Conservation (phyloP, 2,888 invertebrate species). For the Mesoligia furuncula region DNA sequence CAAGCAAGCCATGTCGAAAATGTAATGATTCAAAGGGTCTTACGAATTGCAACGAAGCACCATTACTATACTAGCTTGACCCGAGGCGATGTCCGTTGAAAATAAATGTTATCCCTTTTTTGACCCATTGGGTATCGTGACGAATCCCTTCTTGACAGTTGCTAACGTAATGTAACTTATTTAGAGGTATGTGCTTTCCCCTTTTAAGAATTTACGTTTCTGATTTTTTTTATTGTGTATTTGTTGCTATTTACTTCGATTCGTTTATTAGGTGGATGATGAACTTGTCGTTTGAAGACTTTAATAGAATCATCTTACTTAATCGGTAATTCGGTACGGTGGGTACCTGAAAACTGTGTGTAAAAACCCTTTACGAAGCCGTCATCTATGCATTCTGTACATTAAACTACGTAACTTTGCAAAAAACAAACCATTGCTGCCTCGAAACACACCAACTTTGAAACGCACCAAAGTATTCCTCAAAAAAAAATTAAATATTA, state of each 20-base stretch:
- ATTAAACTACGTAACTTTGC: neutral
- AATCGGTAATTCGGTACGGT: too few relatives aligned
- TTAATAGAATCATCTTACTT: neutral
- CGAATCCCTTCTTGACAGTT: conserved; percentile 9
- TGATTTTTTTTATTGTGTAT: neutral
- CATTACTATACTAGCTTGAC: conserved; percentile 49
- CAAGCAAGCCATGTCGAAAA: conserved; percentile 57
- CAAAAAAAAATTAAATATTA: too few relatives aligned
- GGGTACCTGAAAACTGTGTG: too few relatives aligned
- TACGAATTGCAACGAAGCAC: conserved; percentile 61
- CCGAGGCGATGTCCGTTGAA: conserved; percentile 31
- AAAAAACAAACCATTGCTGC: neutral
- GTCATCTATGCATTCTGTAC: neutral
- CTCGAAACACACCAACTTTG: too few relatives aligned
- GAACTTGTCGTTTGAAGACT: neutral
- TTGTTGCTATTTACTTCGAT: neutral
- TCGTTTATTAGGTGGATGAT: neutral
- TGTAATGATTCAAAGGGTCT: conserved; percentile 60
- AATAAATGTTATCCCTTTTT: conserved; percentile 40
- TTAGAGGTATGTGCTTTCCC: neutral
- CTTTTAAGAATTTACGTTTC: neutral
- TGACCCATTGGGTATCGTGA: conserved; percentile 24
- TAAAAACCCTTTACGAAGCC: neutral
- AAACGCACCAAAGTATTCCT: too few relatives aligned
- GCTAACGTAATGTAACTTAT: too few relatives aligned